Base-by-base conservation (phyloP, 2,797 vertebrate genomes). In the Aeoliscus strigatus region DNA sequence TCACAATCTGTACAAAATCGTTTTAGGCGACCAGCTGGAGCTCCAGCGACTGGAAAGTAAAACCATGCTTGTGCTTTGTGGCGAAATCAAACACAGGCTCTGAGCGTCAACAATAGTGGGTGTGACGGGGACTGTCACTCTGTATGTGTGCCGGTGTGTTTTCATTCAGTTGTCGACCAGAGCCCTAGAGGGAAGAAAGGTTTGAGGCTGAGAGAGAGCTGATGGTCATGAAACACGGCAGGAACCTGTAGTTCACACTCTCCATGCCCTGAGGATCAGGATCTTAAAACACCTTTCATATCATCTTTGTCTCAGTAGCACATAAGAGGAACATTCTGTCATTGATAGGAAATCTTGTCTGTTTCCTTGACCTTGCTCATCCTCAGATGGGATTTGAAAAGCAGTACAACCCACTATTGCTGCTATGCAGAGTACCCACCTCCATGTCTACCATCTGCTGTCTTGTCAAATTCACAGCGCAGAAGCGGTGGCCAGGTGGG, bases 11-110 rank as follows among this genome's bases (percentile, higher is more conserved):
- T 70, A 61, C 6, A 6, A 6, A 21, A 21, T 21, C 18, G 53
- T 65, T 55, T 42, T 55, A 66, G 56, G 54, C 64, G 12, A 64
- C 60, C 75, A 72, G 73, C 82, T 70, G 70, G 62, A 48, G 39
- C 56, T 27, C 40, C 27, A 5, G 50, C 31, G 26, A 55, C 44
- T 18, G 10, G 39, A 58, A 51, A 56, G 57, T 61, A 55, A 57
- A 74, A 53, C 60, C 37, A 14, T 14, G 38, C 50, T 59, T 50
- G 46, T 53, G 58, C 46, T 66, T 47, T 40, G 48, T 35, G 16
- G 41, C 56, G 14, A 27, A 58, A 70, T 68, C 32, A 51, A 61
- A 48, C 34, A 36, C 30, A 59, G 75, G 44, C 70, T 54, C 24
- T 24, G 27, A 37, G 44, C 60, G 55, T 68, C 39, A 42, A 53